A percentile compares a stretch with the other conserved stretches of the same genome.
Conservation (phyloP, 2,888 invertebrate genomes). For the Apamea sordens region DNA sequence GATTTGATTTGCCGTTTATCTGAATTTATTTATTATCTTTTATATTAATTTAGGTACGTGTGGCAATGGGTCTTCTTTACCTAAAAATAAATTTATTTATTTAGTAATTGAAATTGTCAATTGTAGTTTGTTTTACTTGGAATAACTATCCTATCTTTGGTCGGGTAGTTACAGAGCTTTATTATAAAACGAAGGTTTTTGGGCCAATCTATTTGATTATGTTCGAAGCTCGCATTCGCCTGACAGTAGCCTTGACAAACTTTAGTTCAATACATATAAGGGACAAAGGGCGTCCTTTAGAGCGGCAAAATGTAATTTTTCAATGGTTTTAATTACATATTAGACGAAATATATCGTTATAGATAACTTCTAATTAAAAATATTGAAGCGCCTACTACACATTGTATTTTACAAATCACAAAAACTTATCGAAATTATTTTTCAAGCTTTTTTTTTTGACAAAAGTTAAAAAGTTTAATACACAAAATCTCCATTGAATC, state of each 20-base stretch:
- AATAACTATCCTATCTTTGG: neutral
- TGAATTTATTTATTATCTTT: neutral
- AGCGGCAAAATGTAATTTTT: neutral
- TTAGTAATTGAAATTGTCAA: neutral
- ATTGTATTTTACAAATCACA: neutral
- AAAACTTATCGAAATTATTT: neutral
- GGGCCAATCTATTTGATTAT: slow-evolving; percentile 75
- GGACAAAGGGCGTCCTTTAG: slow-evolving; percentile 39
- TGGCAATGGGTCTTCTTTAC: neutral
- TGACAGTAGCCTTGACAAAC: slow-evolving; percentile 55
- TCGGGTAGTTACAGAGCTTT: slow-evolving; percentile 1
- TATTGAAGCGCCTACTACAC: neutral
- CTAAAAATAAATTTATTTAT: neutral
- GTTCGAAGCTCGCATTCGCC: slow-evolving; percentile 63
- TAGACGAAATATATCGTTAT: neutral
- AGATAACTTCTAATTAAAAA: neutral
- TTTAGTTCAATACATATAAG: slow-evolving; percentile 67
- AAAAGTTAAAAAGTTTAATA: too few species aligned
- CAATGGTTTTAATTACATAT: slow-evolving; percentile 6
- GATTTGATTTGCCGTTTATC: neutral
- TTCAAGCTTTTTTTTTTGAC: rapidly evolving
- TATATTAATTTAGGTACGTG: neutral
- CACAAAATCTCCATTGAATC: neutral
- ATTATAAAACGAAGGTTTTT: slow-evolving; percentile 30
- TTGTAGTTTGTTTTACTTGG: neutral